Evolutionary conservation across 2,113 vertebrate species (phyloP), one percentile per base, ranked within the genome.

Genomic region (Brevimyrus niger): DNA sequence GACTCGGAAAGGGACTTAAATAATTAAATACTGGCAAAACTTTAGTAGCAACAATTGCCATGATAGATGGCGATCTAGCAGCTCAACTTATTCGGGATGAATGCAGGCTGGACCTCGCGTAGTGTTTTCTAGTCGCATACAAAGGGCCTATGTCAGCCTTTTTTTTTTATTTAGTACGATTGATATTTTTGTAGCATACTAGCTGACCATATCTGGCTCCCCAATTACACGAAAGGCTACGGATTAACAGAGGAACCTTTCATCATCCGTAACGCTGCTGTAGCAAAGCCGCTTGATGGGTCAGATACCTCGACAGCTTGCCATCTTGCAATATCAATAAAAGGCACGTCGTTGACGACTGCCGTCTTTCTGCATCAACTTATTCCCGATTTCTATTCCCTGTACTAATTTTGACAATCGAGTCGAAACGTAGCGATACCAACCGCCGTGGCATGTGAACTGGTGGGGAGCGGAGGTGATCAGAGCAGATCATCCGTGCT

Each of bases 1-100:
- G n/a, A 3, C 21, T 85, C 42, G 21, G n/a, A 85, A 48, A 83
- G 42, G 46, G 82, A 44, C 82, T 85, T 47, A 85, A 85, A 85
- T 85, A 48, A 46, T n/a, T 23, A 23, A 47, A 85, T n/a, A 46
- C 15, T 48, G 46, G 46, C 82, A 85, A 47, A 85, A 85, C 82
- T 85, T 85, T 85, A 48, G 82, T n/a, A 85, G 82, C 82, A 85
- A 85, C 82, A 85, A 85, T 85, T 85, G 38, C 46, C 42, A n/a
- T 47, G 46, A 47, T 44, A 85, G 82, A 47, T 13, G 46, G 21
- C 82, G 42, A 85, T 85, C 42, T 85, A 8, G 82, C 42, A 48
- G 73, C 35, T 19, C 73, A 8, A 15, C 35, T 80, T 80, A 80
- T 80, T 80, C 17, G 31, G 11, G 35, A 42, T 80, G 73, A 19